These are phyloP conservation scores for Therioaphis trifolii DNA, from an alignment of 2,888 invertebrate species.

Conservation along the genomic window DNA sequence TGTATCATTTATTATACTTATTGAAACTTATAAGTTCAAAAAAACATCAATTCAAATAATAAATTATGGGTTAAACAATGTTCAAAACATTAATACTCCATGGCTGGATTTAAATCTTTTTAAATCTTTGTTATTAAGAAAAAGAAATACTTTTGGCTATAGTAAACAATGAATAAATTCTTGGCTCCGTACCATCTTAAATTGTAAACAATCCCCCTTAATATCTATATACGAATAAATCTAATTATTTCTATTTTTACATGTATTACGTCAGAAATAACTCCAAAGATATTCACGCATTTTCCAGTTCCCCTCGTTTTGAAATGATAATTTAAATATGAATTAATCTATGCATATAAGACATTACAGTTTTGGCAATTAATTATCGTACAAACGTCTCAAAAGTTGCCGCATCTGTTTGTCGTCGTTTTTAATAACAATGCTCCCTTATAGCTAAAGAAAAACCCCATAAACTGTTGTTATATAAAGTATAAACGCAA, in stretches of 20 bases:
- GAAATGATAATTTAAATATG: slow-evolving; percentile 45
- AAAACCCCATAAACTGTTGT: slow-evolving; percentile 23
- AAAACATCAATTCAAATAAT: no score
- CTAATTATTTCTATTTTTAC: slow-evolving; percentile 47
- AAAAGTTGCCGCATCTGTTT: slow-evolving; percentile 51
- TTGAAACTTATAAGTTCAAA: no score
- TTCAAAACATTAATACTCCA: not conserved
- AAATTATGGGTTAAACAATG: no score
- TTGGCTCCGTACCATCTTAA: slow-evolving; percentile 37
- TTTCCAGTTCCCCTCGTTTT: slow-evolving; percentile 24
- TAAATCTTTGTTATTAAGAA: not conserved
- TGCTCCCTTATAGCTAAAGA: not conserved
- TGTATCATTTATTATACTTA: no score
- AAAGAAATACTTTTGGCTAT: slow-evolving; percentile 27
- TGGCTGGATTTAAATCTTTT: slow-evolving; percentile 11
- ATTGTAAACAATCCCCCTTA: not conserved
- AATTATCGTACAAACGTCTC: slow-evolving; percentile 48
- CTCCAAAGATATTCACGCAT: no score
- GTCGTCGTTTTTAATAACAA: slow-evolving; percentile 48
- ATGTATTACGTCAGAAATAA: not conserved
- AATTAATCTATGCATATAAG: slow-evolving; percentile 27
- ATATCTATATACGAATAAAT: slow-evolving; percentile 13
- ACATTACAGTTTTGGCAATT: slow-evolving; percentile 33
- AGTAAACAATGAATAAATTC: slow-evolving; percentile 7
- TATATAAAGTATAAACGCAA: not conserved